These are phyloP conservation scores for Oxyura jamaicensis DNA, from an alignment of 2,113 vertebrate genomes.

Conservation along the genomic window DNA sequence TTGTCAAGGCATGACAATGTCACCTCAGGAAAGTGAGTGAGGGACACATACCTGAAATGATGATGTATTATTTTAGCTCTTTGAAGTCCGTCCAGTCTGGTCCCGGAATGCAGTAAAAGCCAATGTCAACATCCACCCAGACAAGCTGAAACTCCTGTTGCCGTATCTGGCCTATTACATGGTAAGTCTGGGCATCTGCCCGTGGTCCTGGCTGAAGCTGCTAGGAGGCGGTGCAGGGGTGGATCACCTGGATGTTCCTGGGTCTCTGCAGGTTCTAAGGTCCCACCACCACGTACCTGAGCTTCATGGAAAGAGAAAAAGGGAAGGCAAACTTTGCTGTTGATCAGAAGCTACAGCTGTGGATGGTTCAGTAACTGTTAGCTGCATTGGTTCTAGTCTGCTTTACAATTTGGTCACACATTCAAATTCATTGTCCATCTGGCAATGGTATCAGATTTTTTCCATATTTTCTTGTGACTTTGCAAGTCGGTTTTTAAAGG, in stretches of 20 bases:
- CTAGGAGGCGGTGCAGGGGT: neutral
- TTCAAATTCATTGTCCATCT: neutral
- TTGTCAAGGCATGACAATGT: neutral
- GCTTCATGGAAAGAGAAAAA: neutral
- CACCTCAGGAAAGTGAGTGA: neutral
- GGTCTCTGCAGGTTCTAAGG: neutral
- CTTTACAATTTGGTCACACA: neutral
- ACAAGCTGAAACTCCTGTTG: conserved; percentile 94
- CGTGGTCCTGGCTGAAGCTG: neutral
- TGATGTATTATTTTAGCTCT: conserved; percentile 79
- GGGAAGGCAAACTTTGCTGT: neutral
- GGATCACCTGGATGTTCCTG: neutral
- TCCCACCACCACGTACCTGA: neutral
- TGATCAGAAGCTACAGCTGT: neutral
- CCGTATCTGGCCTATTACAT: conserved; percentile 92
- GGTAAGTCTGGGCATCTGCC: conserved; percentile 76
- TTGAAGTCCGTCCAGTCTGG: conserved; percentile 91
- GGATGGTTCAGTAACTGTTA: neutral
- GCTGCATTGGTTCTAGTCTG: neutral
- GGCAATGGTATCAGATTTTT: neutral
- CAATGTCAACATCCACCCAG: conserved; percentile 90
- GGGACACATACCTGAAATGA: neutral
- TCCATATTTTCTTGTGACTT: neutral
- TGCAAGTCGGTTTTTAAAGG: neutral
- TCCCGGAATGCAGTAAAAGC: conserved; percentile 93